phyloP scores from a whole-genome alignment of 2,888 invertebrate genomes.

The Nebria salina region DNA sequence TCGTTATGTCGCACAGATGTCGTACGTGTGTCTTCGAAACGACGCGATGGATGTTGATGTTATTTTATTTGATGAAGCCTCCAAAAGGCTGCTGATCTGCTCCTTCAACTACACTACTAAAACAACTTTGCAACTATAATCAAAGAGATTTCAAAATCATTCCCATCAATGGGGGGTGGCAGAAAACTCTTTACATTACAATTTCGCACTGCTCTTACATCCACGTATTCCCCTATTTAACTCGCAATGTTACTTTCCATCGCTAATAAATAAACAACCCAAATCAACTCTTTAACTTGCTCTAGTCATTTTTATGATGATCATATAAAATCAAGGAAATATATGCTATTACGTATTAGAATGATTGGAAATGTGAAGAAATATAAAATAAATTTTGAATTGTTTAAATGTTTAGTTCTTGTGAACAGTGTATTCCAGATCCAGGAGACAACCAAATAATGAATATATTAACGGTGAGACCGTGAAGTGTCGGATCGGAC shows the following conservation, averaged over 20 bases:
- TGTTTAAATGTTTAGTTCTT: neutral
- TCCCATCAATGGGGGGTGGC: neutral
- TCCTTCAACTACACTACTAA: slow-evolving; percentile 9
- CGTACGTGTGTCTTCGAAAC: slow-evolving; percentile 7
- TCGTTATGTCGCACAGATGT: slow-evolving; percentile 35
- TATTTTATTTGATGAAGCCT: neutral
- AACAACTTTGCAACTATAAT: neutral
- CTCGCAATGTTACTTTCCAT: no score
- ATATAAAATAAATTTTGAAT: neutral
- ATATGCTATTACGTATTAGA: neutral
- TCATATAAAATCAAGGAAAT: no score
- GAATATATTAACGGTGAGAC: slow-evolving; percentile 43
- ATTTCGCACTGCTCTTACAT: no score
- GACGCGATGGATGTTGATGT: slow-evolving; percentile 8
- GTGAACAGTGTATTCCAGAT: slow-evolving; percentile 39
- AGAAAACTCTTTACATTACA: neutral
- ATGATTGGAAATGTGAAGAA: neutral
- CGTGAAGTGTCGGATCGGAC: slow-evolving; percentile 42
- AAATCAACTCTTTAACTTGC: no score
- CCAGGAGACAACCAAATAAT: slow-evolving; percentile 44
- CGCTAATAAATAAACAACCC: no score
- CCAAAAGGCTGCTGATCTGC: neutral
- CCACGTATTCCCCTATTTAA: no score
- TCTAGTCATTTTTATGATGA: neutral
- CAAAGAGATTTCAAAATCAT: neutral